phyloP scores from a whole-genome alignment of 2,797 vertebrate species.

The Cyprinodon diabolis region DNA sequence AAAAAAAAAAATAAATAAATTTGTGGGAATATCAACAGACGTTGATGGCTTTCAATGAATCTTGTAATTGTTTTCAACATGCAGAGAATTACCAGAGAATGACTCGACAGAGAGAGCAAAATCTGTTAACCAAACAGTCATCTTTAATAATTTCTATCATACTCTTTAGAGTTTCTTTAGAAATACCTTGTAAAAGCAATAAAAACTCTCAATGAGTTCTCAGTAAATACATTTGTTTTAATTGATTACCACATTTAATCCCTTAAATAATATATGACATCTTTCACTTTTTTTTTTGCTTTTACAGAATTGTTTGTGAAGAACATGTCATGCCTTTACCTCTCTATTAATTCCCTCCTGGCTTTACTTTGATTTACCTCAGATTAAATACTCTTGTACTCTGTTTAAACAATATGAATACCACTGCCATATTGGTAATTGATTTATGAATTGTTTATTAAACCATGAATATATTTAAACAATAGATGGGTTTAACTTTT shows the following conservation, averaged over 20 bases:
- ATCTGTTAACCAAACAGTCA: conserved; percentile 34
- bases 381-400: not conserved
- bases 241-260: conserved; percentile 12
- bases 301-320: conserved; percentile 26
- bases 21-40: conserved; percentile 4
- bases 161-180: conserved; percentile 12
- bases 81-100: not conserved
- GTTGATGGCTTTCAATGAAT: conserved; percentile 29
- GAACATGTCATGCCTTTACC: conserved; percentile 22
- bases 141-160: conserved; percentile 4
- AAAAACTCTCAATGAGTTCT: conserved; percentile 24
- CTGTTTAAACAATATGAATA: not conserved
- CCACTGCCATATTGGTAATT: not conserved
- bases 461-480: not conserved
- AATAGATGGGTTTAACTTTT: not conserved
- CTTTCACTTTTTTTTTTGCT: conserved; percentile 18
- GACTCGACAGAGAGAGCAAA: conserved; percentile 32
- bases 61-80: conserved; percentile 7
- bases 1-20: too few relatives aligned
- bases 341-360: conserved; percentile 23
- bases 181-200: conserved; percentile 10
- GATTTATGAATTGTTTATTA: not conserved
- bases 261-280: conserved; percentile 21
- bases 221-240: conserved; percentile 20
- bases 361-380: conserved; percentile 18